phyloP scores from a whole-genome alignment of 2,888 invertebrate genomes.

The Drosophila pseudotalamancana region DNA sequence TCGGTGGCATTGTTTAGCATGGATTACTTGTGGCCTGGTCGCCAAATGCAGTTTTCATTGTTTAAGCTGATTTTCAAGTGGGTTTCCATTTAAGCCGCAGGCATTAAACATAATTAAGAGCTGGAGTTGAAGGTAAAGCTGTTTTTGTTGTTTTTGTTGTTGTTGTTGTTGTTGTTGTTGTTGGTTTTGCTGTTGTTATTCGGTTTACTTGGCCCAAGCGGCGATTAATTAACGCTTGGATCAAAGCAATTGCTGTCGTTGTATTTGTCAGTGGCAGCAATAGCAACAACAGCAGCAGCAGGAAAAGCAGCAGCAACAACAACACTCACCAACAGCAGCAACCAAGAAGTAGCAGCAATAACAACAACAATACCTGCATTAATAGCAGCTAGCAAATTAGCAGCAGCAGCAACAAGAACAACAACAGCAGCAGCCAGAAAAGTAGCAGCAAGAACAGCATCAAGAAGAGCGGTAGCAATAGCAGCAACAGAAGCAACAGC shows the following conservation, averaged over 20 bases:
- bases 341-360: conserved; percentile 23
- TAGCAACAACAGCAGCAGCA: neutral
- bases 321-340: neutral
- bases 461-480: conserved; percentile 23
- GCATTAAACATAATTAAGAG: conserved; percentile 8
- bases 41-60: conserved; percentile 25
- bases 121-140: conserved; percentile 8
- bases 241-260: neutral
- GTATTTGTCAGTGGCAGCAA: conserved; percentile 22
- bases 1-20: neutral
- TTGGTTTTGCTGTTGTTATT: neutral
- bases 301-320: conserved; percentile 24
- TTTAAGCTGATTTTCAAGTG: neutral
- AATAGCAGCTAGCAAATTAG: too few species aligned
- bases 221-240: conserved; percentile 8
- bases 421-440: conserved; percentile 27
- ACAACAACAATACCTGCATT: neutral
- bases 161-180: neutral
- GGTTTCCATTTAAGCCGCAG: conserved; percentile 1
- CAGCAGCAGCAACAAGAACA: conserved; percentile 7
- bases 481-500: neutral
- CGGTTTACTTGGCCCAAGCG: neutral
- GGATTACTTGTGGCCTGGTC: conserved; percentile 8
- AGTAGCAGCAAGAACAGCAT: neutral
- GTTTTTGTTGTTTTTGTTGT: neutral